A percentile compares a stretch with the other conserved stretches of the same genome.
phyloP scores from a whole-genome alignment of 37 sponge, comb jelly and placozoan genomes.

The Halisarca cf. caerulea region DNA sequence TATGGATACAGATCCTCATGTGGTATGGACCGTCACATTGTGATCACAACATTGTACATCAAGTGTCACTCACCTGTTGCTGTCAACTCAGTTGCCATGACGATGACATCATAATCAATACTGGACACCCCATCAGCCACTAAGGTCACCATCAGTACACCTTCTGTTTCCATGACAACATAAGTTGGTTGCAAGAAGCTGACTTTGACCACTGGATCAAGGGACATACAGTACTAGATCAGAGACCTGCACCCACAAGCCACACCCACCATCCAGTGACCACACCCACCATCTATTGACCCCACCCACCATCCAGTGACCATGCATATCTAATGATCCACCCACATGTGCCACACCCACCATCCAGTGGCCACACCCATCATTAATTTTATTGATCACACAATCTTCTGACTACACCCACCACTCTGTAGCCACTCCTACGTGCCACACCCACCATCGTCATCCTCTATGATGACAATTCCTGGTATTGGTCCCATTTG shows the following conservation, averaged over 20 bases:
- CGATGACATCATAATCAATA: neutral
- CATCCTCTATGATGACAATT: constrained; percentile 29
- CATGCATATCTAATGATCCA: neutral
- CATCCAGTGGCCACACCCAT: too few species aligned
- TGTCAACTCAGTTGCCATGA: neutral
- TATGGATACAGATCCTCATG: neutral
- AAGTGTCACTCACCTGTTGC: neutral
- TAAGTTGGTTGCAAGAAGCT: constrained; percentile 16
- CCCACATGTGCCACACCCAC: too few species aligned
- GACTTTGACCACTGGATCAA: neutral
- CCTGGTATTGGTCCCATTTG: neutral
- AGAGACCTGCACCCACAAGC: too few species aligned
- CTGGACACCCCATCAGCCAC: neutral
- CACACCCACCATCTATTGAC: neutral
- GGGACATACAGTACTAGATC: neutral
- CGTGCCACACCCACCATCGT: constrained; percentile 44
- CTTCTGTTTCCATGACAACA: constrained; percentile 14
- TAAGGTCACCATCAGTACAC: constrained; percentile 12
- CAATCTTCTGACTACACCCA: too few species aligned
- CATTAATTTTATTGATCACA: too few species aligned
- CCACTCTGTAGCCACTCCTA: too few species aligned
- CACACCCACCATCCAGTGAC: too few species aligned
- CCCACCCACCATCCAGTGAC: neutral
- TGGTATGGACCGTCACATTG: too few species aligned
- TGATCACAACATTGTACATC: too few species aligned